phyloP scores from a whole-genome alignment of 2,888 invertebrate species.

The Caenorhabditis imperialis region DNA sequence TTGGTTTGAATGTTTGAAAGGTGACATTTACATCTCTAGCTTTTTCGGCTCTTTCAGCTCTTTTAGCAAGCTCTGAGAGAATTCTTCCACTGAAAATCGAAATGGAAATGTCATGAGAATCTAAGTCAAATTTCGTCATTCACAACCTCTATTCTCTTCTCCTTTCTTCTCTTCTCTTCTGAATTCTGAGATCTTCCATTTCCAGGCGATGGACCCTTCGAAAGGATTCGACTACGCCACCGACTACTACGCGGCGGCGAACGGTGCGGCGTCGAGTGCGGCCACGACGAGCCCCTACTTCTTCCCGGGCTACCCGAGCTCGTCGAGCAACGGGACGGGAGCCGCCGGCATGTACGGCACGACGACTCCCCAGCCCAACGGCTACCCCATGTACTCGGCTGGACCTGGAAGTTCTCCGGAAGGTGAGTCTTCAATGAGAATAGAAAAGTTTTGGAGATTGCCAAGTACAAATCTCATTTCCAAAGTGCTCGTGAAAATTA shows the following conservation, averaged over 20 bases:
- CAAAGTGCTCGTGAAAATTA: background rate
- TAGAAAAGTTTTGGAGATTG: background rate
- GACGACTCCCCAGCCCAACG: background rate
- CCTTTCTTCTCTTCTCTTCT: background rate
- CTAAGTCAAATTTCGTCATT: no score
- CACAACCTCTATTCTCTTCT: no score
- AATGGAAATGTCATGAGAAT: no score
- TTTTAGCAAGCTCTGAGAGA: no score
- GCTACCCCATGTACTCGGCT: conserved; percentile 36
- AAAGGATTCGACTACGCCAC: conserved; percentile 30
- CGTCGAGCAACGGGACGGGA: conserved; percentile 23
- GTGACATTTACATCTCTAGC: no score
- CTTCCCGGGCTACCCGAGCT: conserved; percentile 18
- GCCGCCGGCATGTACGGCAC: conserved; percentile 10
- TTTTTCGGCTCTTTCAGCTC: no score
- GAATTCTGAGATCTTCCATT: conserved; percentile 21
- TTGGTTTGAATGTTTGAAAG: no score
- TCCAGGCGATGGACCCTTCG: conserved; percentile 44
- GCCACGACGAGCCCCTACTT: conserved; percentile 33
- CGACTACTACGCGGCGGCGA: conserved; percentile 13
- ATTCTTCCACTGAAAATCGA: no score
- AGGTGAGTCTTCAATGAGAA: conserved; percentile 34
- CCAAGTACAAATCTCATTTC: background rate
- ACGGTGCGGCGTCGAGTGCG: conserved; percentile 3
- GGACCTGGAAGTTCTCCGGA: conserved; percentile 56